Conservation (phyloP, 1,140 invertebrate species). For the Camponotus floridanus region DNA sequence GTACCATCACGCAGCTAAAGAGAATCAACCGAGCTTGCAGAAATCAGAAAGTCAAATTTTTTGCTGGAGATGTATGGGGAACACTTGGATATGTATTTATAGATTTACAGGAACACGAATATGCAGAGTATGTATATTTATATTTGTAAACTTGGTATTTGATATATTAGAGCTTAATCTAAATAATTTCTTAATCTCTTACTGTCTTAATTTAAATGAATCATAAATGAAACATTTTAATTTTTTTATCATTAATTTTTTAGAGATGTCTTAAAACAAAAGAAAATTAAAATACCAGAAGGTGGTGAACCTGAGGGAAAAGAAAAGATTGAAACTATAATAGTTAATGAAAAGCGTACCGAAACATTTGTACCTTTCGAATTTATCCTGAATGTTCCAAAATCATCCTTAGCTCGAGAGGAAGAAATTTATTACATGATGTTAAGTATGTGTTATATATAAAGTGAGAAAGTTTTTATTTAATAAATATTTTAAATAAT, state of each 20-base stretch:
- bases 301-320: constrained; percentile 77
- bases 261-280: constrained; percentile 82
- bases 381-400: constrained; percentile 89
- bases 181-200: background rate
- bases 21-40: constrained; percentile 94
- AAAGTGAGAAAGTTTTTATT: background rate
- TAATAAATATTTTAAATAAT: background rate
- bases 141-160: background rate
- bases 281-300: constrained; percentile 77
- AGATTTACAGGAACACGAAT: constrained; percentile 95
- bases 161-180: background rate
- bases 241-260: constrained; percentile 16
- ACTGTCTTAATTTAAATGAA: background rate
- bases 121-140: constrained; percentile 91
- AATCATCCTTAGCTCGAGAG: constrained; percentile 75
- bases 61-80: constrained; percentile 97
- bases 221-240: background rate
- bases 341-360: constrained; percentile 85
- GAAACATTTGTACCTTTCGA: constrained; percentile 90
- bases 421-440: constrained; percentile 82
- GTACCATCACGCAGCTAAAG: constrained; percentile 90
- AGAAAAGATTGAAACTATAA: constrained; percentile 85
- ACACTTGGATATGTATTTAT: constrained; percentile 96
- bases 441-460: constrained; percentile 76
- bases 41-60: constrained; percentile 93